Conservation (phyloP, 2,113 vertebrate species). For the Gavialis gangeticus region DNA sequence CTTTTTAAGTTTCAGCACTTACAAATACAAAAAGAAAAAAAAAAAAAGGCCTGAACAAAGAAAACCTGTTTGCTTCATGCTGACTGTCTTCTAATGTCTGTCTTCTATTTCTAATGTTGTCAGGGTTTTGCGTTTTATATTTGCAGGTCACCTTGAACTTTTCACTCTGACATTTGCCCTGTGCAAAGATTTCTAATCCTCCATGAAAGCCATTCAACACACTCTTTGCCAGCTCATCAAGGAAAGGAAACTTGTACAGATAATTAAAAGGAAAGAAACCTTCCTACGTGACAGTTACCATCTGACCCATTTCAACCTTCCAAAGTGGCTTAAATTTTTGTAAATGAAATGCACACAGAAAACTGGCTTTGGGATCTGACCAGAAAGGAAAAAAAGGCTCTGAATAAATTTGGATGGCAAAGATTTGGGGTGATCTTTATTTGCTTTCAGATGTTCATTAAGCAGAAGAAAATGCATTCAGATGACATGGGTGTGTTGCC, state of each 20-base stretch:
- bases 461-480: not conserved
- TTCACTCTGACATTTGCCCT: not conserved
- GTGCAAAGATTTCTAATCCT: not conserved
- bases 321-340: not conserved
- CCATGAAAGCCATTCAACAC: not conserved
- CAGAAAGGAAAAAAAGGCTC: not conserved
- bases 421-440: not conserved
- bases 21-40: not conserved
- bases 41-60: no score
- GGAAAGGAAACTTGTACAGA: not conserved
- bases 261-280: not conserved
- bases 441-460: not conserved
- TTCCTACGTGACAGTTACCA: not conserved
- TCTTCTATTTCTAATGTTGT: not conserved
- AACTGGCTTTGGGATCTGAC: not conserved
- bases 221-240: not conserved
- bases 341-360: not conserved
- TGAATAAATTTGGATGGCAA: not conserved
- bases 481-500: no score
- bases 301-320: rapidly evolving
- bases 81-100: no score
- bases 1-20: not conserved
- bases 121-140: not conserved
- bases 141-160: not conserved
- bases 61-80: no score